Evolutionary conservation across 1,140 invertebrate species (phyloP), one percentile per base, ranked within the genome.

Genomic region (Anastrepha obliqua): DNA sequence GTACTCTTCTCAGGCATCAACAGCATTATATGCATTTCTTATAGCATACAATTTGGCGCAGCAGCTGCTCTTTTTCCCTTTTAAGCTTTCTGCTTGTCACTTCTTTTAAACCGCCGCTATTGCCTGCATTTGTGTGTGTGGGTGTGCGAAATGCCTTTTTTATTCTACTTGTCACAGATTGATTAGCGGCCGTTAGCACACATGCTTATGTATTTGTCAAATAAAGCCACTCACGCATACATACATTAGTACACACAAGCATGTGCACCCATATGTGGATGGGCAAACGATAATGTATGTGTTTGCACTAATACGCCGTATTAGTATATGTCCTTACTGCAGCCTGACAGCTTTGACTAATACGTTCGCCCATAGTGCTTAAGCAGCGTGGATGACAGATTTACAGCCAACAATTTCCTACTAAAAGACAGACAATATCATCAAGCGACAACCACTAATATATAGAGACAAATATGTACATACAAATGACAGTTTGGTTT

Each of bases 331-430:
- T 81, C 47, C 51, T 81, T 81, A 55, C 74, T 81, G 29, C 20
- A 51, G 74, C 47, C 7, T 81, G 74, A 81, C 74, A 81, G 74
- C 74, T 81, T 81, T 81, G 74, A 81, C 74, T 81, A 58, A 81
- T 81, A 55, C 47, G 17, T 17, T 55, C 13, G 9, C 60, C 64
- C 4, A 29, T 67, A 11, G 64, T 47, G 47, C 8, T 81, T 55
- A 81, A 81, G 44, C 74, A 81, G 74, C 74, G 74, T 81, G 47
- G 55, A 55, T 81, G 74, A 81, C 74, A 81, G 74, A 81, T 81
- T 81, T 81, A 47, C 47, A 51, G 47, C 17, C 74, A 51, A 55
- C 74, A 81, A 81, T 81, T 55, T 58, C 74, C 6, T 5, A 13
- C 74, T 11, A 20, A 81, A 55, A 55, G 74, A 81, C 74, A 81